A percentile compares a stretch with the other conserved stretches of the same genome.
phyloP scores from a whole-genome alignment of 2,888 invertebrate genomes.

The Odontomyia ornata region DNA sequence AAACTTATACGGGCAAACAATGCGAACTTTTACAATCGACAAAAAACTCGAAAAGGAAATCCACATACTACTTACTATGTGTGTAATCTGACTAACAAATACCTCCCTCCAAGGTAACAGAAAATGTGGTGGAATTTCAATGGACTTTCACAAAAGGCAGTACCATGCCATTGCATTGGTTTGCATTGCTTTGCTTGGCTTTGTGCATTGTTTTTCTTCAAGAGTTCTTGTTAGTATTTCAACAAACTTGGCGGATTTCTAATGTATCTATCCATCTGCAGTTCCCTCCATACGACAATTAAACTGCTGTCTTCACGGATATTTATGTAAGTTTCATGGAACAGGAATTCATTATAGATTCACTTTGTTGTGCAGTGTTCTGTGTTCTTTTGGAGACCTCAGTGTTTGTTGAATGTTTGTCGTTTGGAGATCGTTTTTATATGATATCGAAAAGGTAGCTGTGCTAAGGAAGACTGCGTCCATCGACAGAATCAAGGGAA shows the following conservation, averaged over 20 bases:
- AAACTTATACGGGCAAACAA: neutral
- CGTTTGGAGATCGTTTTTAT: conserved; percentile 7
- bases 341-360: conserved; percentile 42
- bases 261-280: conserved; percentile 45
- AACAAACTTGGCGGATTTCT: conserved; percentile 25
- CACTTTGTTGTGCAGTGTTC: conserved; percentile 10
- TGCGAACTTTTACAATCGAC: neutral
- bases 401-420: neutral
- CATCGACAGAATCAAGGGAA: neutral
- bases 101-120: conserved; percentile 1
- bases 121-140: conserved; percentile 23
- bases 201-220: conserved; percentile 14
- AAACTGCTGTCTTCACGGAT: conserved; percentile 38
- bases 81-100: conserved; percentile 37
- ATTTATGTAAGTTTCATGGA: conserved; percentile 41
- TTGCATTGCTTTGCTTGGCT: neutral
- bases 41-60: conserved; percentile 37
- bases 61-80: conserved; percentile 1
- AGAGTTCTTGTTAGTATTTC: conserved; percentile 40
- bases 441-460: conserved; percentile 1
- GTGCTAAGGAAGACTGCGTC: neutral
- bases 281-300: conserved; percentile 41
- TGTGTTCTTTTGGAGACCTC: neutral
- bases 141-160: conserved; percentile 21
- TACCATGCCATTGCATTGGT: neutral